Conservation (phyloP, 2,113 vertebrate species). For the Paramormyrops kingsleyae region DNA sequence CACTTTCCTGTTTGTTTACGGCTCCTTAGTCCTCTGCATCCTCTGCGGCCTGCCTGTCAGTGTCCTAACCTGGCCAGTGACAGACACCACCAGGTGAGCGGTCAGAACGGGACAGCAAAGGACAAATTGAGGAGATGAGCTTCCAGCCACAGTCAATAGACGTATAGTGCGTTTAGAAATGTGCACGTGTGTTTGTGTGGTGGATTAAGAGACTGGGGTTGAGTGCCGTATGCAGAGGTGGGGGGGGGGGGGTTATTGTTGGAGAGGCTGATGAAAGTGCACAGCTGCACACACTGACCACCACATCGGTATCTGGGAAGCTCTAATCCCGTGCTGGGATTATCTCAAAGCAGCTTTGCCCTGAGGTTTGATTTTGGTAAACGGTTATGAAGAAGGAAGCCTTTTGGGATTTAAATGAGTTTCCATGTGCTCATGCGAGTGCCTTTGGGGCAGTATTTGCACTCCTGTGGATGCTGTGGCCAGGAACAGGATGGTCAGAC, state of each 20-base stretch:
- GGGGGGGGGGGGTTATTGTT: neutral
- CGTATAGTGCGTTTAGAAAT: neutral
- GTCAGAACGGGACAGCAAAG: neutral
- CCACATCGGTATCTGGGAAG: constrained; percentile 22
- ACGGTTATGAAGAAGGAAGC: constrained; percentile 31
- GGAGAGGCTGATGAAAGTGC: constrained; percentile 23
- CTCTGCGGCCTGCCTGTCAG: neutral
- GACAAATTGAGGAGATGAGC: neutral
- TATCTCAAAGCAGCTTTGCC: constrained; percentile 60
- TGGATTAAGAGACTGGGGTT: neutral
- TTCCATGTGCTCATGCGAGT: neutral
- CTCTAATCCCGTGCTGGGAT: constrained; percentile 60
- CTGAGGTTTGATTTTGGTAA: constrained; percentile 51
- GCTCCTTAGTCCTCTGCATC: neutral
- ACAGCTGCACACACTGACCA: constrained; percentile 33
- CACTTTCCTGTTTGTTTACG: neutral
- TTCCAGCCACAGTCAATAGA: neutral
- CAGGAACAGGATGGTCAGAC: neutral
- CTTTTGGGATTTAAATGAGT: constrained; percentile 26
- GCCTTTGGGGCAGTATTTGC: neutral
- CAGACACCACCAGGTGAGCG: neutral
- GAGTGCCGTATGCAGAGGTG: neutral
- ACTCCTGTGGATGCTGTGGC: neutral
- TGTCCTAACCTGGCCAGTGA: neutral
- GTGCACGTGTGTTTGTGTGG: neutral